Conservation (phyloP, 2,888 invertebrate species). For the Matsumyia berberina region DNA sequence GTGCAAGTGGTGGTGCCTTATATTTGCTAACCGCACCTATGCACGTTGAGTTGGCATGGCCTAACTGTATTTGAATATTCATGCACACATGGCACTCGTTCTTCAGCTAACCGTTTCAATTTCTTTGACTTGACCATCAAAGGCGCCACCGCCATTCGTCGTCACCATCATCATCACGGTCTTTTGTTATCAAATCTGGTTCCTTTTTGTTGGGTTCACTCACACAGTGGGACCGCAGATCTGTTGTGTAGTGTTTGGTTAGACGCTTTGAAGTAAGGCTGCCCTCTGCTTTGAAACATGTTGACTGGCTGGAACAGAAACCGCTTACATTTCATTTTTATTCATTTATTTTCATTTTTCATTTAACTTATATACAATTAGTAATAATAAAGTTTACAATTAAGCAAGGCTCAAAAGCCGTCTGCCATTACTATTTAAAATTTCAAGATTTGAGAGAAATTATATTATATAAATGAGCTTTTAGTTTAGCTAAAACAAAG, state of each 20-base stretch:
- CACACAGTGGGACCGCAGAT: slow-evolving; percentile 6
- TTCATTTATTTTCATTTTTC: too few species aligned
- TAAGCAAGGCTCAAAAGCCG: too few species aligned
- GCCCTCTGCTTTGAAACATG: too few species aligned
- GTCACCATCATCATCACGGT: slow-evolving; percentile 34
- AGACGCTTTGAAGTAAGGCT: background rate
- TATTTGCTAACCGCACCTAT: slow-evolving; percentile 52
- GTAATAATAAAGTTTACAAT: too few species aligned
- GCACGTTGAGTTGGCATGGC: slow-evolving; percentile 12
- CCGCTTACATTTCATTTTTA: too few species aligned
- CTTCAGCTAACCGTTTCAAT: slow-evolving; percentile 49
- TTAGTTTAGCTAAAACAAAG: too few species aligned
- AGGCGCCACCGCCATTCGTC: slow-evolving; percentile 55
- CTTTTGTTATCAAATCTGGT: slow-evolving; percentile 37
- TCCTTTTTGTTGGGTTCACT: background rate
- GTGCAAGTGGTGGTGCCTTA: slow-evolving; percentile 17
- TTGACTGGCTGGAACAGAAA: too few species aligned
- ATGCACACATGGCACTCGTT: slow-evolving; percentile 47
- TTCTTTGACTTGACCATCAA: slow-evolving; percentile 59
- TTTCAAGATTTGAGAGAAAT: too few species aligned
- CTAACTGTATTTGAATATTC: slow-evolving; percentile 55
- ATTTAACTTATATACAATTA: too few species aligned
- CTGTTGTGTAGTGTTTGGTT: background rate
- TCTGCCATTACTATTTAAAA: too few species aligned
- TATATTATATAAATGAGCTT: too few species aligned